These are phyloP conservation scores for Drosophila fulvimacula DNA, from an alignment of 2,888 invertebrate species.

Conservation along the genomic window DNA sequence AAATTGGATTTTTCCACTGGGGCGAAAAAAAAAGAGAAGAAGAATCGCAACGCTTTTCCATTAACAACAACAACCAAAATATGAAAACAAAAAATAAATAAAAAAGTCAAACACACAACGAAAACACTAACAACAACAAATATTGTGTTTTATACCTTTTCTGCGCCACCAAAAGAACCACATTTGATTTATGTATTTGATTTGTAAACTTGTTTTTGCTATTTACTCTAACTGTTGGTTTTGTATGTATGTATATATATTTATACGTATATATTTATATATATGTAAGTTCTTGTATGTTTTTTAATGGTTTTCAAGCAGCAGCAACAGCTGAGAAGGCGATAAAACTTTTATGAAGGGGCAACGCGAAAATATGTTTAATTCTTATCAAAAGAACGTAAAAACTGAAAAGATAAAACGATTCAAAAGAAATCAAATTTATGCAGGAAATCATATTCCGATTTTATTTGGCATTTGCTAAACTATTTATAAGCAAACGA, in stretches of 20 bases:
- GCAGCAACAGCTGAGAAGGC: conserved; percentile 6
- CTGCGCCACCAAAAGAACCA: conserved; percentile 64
- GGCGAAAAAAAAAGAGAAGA: conserved; percentile 17
- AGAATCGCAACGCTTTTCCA: conserved; percentile 28
- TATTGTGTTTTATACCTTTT: conserved; percentile 57
- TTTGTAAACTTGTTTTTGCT: conserved; percentile 10
- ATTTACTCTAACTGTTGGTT: conserved; percentile 5
- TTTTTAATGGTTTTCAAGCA: neutral
- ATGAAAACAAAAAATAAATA: conserved; percentile 16
- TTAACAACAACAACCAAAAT: conserved; percentile 18
- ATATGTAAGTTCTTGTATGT: neutral
- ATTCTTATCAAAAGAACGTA: neutral
- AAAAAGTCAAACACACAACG: conserved; percentile 3
- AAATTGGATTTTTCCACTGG: conserved; percentile 46
- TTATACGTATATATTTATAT: neutral
- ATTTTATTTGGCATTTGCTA: neutral
- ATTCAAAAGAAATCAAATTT: neutral
- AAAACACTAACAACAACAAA: conserved; percentile 12
- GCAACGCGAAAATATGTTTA: neutral
- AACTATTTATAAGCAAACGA: neutral
- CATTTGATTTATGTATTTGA: conserved; percentile 43
- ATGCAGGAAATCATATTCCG: neutral
- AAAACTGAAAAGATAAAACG: neutral
- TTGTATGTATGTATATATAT: neutral
- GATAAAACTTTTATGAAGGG: neutral